A percentile compares a stretch with the other conserved stretches of the same genome.
Evolutionary conservation across 2,888 invertebrate species (phyloP).

Genomic region (Amphimallon solstitiale): DNA sequence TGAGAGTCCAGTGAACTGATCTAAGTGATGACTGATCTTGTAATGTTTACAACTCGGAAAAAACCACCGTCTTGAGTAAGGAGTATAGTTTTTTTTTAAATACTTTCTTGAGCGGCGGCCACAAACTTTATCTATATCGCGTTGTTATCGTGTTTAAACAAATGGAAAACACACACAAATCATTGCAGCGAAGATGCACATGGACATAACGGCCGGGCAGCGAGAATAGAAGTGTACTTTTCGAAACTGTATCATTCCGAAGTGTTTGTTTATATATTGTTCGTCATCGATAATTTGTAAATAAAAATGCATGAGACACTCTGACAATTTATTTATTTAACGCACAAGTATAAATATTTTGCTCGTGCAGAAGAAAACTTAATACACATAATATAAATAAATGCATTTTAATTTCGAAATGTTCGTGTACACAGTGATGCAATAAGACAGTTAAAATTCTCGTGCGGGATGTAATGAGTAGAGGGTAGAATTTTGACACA

Average conservation of each 20-base stretch:
- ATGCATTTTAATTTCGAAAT: neutral
- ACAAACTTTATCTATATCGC: neutral
- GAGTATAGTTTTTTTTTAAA: neutral
- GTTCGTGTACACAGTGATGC: slow-evolving; percentile 31
- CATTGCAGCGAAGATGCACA: slow-evolving; percentile 55
- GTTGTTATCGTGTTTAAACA: slow-evolving; percentile 8
- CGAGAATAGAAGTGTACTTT: slow-evolving; percentile 39
- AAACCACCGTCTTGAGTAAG: slow-evolving; percentile 9
- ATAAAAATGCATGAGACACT: neutral
- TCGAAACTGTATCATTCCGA: neutral
- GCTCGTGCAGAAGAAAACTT: neutral
- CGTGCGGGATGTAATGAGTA: slow-evolving; percentile 23
- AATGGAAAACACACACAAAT: slow-evolving; percentile 29
- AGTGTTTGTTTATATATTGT: neutral
- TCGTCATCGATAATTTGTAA: no score
- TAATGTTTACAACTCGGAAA: slow-evolving; percentile 53
- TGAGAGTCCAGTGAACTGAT: slow-evolving; percentile 56
- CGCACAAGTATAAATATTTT: neutral
- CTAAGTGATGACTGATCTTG: slow-evolving; percentile 5
- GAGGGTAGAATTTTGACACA: slow-evolving; percentile 51
- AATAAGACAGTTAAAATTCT: slow-evolving; percentile 8
- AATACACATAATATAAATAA: neutral
- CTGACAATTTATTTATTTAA: neutral
- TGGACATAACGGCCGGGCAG: slow-evolving; percentile 58
- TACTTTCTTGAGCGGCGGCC: neutral